Evolutionary conservation across 2,113 vertebrate species (phyloP).

Genomic region (Rhinichthys klamathensis): DNA sequence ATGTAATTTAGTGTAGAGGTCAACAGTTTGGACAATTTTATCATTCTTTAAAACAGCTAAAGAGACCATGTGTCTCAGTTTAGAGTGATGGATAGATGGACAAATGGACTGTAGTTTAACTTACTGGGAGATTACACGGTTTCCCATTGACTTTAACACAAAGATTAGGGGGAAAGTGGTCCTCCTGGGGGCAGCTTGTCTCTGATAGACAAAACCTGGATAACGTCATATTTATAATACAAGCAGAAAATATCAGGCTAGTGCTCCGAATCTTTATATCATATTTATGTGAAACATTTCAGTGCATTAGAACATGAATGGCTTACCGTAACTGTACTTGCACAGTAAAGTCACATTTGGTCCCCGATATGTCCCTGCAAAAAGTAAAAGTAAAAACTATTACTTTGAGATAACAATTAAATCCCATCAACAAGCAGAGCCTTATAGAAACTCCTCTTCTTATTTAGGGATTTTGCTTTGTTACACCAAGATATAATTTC

Average conservation of each 20-base stretch:
- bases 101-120: not conserved
- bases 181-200: constrained; percentile 99
- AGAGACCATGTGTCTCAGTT: not conserved
- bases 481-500: not conserved
- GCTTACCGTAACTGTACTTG: constrained; percentile 95
- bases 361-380: constrained; percentile 97
- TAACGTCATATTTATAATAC: not conserved
- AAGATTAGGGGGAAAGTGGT: constrained; percentile 97
- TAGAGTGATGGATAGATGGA: not conserved
- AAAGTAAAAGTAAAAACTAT: constrained; percentile 55
- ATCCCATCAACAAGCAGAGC: not conserved
- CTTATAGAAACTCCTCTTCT: not conserved
- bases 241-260: not conserved
- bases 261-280: not conserved
- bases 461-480: not conserved
- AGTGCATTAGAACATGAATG: not conserved
- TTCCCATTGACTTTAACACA: constrained; percentile 99
- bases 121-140: constrained; percentile 95
- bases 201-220: constrained; percentile 97
- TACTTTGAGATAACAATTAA: constrained; percentile 7
- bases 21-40: not conserved
- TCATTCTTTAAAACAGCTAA: not conserved
- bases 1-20: not conserved
- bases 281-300: not conserved
- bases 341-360: constrained; percentile 99